These are phyloP conservation scores for Erebia aethiops DNA, from an alignment of 2,888 invertebrate genomes.

Conservation along the genomic window DNA sequence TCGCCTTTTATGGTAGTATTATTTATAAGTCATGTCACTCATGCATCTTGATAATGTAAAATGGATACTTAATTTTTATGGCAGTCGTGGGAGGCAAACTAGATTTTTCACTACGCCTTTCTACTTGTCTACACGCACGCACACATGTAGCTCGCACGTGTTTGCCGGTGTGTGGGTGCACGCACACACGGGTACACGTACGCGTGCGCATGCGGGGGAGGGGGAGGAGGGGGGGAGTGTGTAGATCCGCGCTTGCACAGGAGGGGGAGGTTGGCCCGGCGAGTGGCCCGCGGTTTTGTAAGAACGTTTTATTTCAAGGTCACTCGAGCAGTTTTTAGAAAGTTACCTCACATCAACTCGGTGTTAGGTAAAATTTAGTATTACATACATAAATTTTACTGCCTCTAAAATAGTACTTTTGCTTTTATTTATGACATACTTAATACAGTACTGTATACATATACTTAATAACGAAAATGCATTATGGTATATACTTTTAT, in stretches of 20 bases:
- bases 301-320: conserved; percentile 83
- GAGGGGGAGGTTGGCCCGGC: conserved; percentile 67
- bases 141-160: conserved; percentile 48
- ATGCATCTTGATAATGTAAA: conserved; percentile 26
- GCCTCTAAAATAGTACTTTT: conserved; percentile 11
- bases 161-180: conserved; percentile 47
- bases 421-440: conserved; percentile 16
- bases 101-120: conserved; percentile 75
- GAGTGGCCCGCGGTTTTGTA: conserved; percentile 80
- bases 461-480: not conserved
- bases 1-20: conserved; percentile 34
- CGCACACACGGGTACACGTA: conserved; percentile 52
- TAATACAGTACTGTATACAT: not conserved
- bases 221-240: conserved; percentile 56
- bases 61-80: conserved; percentile 32
- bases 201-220: conserved; percentile 52
- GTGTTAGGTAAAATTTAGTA: conserved; percentile 65
- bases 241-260: conserved; percentile 64
- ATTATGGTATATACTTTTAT: not conserved
- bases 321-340: conserved; percentile 82
- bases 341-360: conserved; percentile 72
- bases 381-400: conserved; percentile 27
- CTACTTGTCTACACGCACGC: conserved; percentile 55
- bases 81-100: conserved; percentile 54
- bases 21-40: conserved; percentile 34